These are phyloP conservation scores for Stomorhina lunata DNA, from an alignment of 2,888 invertebrate genomes.

Conservation along the genomic window DNA sequence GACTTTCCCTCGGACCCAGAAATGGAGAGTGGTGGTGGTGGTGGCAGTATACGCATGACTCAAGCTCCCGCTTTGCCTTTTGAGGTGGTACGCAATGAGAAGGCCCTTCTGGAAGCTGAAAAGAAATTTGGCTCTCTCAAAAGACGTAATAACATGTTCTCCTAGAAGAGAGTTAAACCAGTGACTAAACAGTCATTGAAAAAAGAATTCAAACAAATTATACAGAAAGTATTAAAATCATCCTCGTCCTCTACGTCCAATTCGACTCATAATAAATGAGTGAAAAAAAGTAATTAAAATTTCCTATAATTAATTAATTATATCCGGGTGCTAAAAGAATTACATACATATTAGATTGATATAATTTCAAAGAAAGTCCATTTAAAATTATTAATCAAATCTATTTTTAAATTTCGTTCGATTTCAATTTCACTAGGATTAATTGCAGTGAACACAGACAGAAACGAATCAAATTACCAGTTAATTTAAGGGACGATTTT, in stretches of 20 bases:
- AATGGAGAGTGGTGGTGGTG: constrained; percentile 72
- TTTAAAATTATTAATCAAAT: background rate
- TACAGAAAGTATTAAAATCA: constrained; percentile 68
- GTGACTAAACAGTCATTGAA: constrained; percentile 71
- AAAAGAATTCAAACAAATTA: constrained; percentile 71
- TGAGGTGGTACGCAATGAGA: constrained; percentile 83
- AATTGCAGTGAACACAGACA: too few species aligned
- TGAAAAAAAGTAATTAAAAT: constrained; percentile 29
- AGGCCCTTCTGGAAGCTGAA: constrained; percentile 80
- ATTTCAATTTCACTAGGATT: too few species aligned
- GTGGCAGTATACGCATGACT: constrained; percentile 74
- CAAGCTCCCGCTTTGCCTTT: constrained; percentile 81
- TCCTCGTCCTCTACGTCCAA: constrained; percentile 35
- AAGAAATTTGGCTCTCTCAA: constrained; percentile 81
- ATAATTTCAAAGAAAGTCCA: constrained; percentile 6
- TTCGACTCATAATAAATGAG: constrained; percentile 18
- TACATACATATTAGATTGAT: constrained; percentile 29
- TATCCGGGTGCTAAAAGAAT: constrained; percentile 17
- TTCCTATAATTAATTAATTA: constrained; percentile 43
- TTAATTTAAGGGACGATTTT: too few species aligned
- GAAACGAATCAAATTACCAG: too few species aligned
- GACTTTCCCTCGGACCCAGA: constrained; percentile 86
- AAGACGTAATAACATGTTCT: constrained; percentile 82
- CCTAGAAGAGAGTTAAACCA: constrained; percentile 76
- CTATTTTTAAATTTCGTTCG: background rate